A percentile compares a stretch with the other conserved stretches of the same genome.
Conservation (phyloP, 2,888 invertebrate species). For the Scelioninae gen. 2 region DNA sequence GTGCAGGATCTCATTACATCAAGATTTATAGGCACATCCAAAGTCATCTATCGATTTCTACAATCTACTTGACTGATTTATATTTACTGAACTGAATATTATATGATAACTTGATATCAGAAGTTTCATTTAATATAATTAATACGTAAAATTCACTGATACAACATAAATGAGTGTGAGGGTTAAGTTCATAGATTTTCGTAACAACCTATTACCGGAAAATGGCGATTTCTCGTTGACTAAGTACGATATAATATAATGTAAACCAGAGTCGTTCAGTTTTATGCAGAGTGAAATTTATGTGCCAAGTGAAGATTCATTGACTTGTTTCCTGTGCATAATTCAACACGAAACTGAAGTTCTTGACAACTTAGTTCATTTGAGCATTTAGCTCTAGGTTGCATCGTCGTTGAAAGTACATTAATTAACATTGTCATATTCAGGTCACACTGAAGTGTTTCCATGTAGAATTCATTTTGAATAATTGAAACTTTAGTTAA, state of each 20-base stretch:
- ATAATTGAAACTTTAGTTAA: slow-evolving; percentile 35
- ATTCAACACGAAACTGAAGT: slow-evolving; percentile 50
- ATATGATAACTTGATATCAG: neutral
- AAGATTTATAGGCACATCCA: slow-evolving; percentile 11
- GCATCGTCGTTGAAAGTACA: slow-evolving; percentile 45
- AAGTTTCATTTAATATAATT: neutral
- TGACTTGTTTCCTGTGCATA: slow-evolving; percentile 53
- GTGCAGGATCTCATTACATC: neutral
- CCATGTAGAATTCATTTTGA: slow-evolving; percentile 40
- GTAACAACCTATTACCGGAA: neutral
- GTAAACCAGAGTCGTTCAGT: slow-evolving; percentile 5
- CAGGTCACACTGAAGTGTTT: slow-evolving; percentile 34
- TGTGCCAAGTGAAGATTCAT: slow-evolving; percentile 45
- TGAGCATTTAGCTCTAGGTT: slow-evolving; percentile 54
- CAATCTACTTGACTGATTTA: neutral
- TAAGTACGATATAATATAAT: slow-evolving; percentile 3
- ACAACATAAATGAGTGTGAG: too few species aligned
- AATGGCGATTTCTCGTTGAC: slow-evolving; percentile 15
- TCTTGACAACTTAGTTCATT: slow-evolving; percentile 58
- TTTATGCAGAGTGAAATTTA: slow-evolving; percentile 37
- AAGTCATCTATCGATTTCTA: neutral
- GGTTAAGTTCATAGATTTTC: too few species aligned
- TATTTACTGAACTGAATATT: neutral
- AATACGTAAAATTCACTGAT: neutral
- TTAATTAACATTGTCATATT: slow-evolving; percentile 54